Conservation (phyloP, 2,797 vertebrate species). For the Eulemur rubriventer region DNA sequence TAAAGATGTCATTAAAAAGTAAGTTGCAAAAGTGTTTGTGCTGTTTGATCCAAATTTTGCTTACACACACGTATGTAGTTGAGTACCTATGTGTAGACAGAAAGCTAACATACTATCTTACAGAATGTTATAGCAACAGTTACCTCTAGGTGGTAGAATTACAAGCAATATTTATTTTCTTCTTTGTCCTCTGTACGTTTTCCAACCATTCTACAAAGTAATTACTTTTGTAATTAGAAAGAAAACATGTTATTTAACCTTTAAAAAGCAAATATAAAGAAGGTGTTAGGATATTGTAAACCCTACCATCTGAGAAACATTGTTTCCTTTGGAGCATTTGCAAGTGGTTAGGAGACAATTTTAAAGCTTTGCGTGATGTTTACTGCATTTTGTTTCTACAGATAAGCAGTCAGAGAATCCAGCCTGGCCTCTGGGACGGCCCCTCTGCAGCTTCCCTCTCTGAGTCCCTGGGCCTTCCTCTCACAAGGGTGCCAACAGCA, state of each 20-base stretch:
- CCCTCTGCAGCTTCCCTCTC: neutral
- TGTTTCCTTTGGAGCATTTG: neutral
- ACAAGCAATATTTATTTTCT: neutral
- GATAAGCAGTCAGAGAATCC: neutral
- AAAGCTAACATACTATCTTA: accelerated
- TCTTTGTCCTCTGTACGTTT: neutral
- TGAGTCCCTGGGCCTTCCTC: neutral
- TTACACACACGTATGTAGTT: neutral
- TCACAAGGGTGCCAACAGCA: accelerated
- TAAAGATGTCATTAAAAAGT: neutral
- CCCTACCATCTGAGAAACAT: neutral
- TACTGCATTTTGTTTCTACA: neutral
- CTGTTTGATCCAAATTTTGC: neutral
- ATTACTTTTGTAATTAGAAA: neutral
- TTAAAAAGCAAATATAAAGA: neutral
- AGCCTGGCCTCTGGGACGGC: accelerated
- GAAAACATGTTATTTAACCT: neutral
- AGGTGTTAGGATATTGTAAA: neutral
- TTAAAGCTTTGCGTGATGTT: neutral
- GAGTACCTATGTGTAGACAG: accelerated
- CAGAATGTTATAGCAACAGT: neutral
- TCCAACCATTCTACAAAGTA: neutral
- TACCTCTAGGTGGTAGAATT: neutral
- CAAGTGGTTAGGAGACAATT: neutral
- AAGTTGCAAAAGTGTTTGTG: neutral